Base-by-base conservation (phyloP, 2,113 vertebrate genomes). In the Neotoma lepida region DNA sequence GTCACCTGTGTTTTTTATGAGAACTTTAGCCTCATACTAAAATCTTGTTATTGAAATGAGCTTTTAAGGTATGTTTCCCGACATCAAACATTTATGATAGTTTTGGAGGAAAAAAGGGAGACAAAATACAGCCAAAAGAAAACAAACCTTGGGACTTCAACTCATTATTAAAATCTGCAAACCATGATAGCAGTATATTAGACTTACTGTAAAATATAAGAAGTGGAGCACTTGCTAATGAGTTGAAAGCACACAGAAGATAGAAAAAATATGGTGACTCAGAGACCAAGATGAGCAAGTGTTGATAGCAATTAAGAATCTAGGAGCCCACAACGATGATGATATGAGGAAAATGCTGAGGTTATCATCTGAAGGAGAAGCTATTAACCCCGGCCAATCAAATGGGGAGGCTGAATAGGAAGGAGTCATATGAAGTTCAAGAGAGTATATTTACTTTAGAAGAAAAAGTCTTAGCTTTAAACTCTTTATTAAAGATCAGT, bases 331-430 rank as follows among this genome's bases (percentile, higher is more conserved):
- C 4, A 73, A 28, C 39, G 14, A 39, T 13, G n/a, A 58, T 39
- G 4, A 0, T 3, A 24, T 13, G 56, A 6, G 8, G 0, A 4
- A 26, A 1, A 6, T 6, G 5, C 30, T 39, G 30, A 41, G n/a
- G 7, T 0, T 88, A 74, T 22, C 20, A 9, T 35, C n/a, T 1
- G 3, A 68, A 77, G 28, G 3, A 44, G 8, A 71, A 49, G 24
- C 6, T 78, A 49, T 9, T 41, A 81, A 56, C 20, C 14, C 4
- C 24, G 24, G 7, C 35, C 33, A 30, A 2, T 49, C 41, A 63
- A 84, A 74, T 28, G 13, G 9, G 58, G 39, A 56, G 22, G 17
- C 6, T 24, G 49, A 44, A 76, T 84, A 2, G 26, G 9, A 94
- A 68, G 33, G 41, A 66, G 41, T n/a, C 85, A 6, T 14, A 71